Percentiles rank a stretch among this genome's conserved stretches.
These are phyloP conservation scores for Tragulus kanchil DNA, from an alignment of 2,113 vertebrate genomes.

Conservation along the genomic window DNA sequence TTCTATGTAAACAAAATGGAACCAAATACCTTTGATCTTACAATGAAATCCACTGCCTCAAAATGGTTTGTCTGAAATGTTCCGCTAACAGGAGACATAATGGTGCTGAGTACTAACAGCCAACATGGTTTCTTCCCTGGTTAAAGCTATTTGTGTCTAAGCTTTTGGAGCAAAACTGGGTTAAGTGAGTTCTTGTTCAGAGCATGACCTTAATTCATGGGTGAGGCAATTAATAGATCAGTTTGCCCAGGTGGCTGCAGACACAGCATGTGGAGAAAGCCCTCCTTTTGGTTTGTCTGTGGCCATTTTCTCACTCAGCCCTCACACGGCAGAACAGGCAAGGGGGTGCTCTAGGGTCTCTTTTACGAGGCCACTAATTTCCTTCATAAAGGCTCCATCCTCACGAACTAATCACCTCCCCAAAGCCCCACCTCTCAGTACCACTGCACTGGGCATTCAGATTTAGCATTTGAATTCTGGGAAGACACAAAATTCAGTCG, in stretches of 20 bases:
- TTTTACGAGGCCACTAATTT: not conserved
- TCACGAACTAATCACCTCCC: not conserved
- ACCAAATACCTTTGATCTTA: not conserved
- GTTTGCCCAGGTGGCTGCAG: not conserved
- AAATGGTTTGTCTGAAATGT: not conserved
- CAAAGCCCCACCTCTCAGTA: not conserved
- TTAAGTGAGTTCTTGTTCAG: not conserved
- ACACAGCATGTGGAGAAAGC: not conserved
- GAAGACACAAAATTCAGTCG: not conserved
- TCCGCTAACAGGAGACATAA: not conserved
- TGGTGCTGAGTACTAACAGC: not conserved
- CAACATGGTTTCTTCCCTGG: not conserved
- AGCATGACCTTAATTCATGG: no score
- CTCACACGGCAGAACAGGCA: not conserved
- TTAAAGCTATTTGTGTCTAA: not conserved
- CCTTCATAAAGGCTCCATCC: not conserved
- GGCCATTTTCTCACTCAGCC: not conserved
- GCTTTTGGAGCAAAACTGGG: not conserved
- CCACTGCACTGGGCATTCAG: fast-evolving
- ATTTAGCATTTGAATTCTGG: not conserved
- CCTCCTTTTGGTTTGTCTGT: not conserved
- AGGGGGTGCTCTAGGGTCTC: not conserved
- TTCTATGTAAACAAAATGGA: not conserved
- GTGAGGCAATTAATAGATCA: not conserved
- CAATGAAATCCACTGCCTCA: not conserved